These are phyloP conservation scores for Corythaixoides concolor DNA, from an alignment of 2,113 vertebrate genomes.

Conservation along the genomic window DNA sequence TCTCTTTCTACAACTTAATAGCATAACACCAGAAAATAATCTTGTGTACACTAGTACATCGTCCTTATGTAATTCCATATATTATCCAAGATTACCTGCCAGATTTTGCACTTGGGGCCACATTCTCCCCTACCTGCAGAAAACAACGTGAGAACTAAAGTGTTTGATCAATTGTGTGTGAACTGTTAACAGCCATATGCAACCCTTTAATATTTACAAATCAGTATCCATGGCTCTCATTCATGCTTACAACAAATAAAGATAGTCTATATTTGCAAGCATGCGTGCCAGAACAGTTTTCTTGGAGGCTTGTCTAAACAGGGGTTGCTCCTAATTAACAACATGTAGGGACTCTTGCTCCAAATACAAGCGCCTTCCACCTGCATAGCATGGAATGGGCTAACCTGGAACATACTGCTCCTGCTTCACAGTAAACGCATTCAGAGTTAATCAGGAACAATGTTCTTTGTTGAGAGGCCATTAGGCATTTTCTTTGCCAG, in stretches of 20 bases:
- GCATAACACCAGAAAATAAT: background rate
- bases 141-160: background rate
- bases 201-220: background rate
- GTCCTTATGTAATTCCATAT: background rate
- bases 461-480: background rate
- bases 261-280: background rate
- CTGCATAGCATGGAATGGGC: background rate
- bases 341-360: background rate
- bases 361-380: background rate
- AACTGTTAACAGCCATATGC: background rate
- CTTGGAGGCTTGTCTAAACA: background rate
- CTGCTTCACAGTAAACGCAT: background rate
- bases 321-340: background rate
- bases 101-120: background rate
- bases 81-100: background rate
- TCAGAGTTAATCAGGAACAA: background rate
- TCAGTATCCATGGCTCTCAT: background rate
- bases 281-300: background rate
- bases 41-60: background rate
- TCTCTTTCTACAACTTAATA: background rate
- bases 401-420: background rate
- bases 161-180: background rate
- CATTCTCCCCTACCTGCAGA: background rate
- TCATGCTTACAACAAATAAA: background rate
- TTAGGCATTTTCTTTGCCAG: background rate